phyloP scores from a whole-genome alignment of 2,888 invertebrate species.

The Neuroscelio doddi region DNA sequence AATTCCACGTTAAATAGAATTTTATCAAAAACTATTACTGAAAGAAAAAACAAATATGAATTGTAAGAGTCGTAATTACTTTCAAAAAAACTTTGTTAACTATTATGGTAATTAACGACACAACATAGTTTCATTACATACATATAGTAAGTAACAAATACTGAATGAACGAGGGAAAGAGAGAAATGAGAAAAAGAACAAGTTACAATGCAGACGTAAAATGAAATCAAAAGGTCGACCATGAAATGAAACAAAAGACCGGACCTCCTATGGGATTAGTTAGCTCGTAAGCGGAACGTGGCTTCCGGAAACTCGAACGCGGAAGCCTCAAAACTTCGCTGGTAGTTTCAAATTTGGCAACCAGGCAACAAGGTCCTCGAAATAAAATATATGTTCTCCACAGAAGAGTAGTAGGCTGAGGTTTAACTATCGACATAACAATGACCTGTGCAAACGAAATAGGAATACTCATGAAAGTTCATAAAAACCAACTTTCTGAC shows the following conservation, averaged over 20 bases:
- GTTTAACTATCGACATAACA: slow-evolving; percentile 58
- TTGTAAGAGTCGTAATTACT: too few species aligned
- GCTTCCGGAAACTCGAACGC: slow-evolving; percentile 45
- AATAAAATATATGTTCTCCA: slow-evolving; percentile 48
- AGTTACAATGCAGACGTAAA: slow-evolving; percentile 15
- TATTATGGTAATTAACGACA: too few species aligned
- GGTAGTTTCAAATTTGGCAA: slow-evolving; percentile 43
- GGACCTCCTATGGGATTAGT: slow-evolving; percentile 36
- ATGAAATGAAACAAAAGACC: slow-evolving; percentile 43
- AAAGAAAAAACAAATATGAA: too few species aligned
- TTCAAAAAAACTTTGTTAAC: too few species aligned
- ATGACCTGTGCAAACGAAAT: slow-evolving; percentile 49
- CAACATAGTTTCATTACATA: too few species aligned
- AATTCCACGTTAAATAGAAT: too few species aligned
- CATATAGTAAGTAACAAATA: slow-evolving; percentile 15
- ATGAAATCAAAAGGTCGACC: slow-evolving; percentile 42
- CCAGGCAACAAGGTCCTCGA: slow-evolving; percentile 28
- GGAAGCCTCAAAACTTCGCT: slow-evolving; percentile 34
- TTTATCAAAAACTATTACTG: too few species aligned
- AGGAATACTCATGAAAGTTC: slow-evolving; percentile 32
- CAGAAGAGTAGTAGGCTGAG: slow-evolving; percentile 50
- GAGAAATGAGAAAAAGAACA: slow-evolving; percentile 17
- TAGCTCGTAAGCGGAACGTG: slow-evolving; percentile 35
- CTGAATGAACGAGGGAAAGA: slow-evolving; percentile 14
- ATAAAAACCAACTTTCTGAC: slow-evolving; percentile 27